Base-by-base conservation (phyloP, 2,797 vertebrate genomes). In the Betta splendens region DNA sequence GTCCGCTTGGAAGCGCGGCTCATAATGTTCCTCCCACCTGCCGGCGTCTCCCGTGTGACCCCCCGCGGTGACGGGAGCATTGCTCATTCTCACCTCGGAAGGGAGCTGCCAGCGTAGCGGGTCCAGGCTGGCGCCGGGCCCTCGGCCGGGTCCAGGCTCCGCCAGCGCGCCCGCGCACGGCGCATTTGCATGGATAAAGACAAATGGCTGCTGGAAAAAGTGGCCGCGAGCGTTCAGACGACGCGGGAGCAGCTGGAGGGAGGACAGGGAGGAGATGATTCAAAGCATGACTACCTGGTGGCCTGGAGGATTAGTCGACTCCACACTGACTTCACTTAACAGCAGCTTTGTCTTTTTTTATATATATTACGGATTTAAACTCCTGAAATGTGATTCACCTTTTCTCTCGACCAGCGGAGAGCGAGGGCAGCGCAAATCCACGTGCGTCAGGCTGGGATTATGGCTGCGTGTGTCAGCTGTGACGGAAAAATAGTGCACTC, bases 71-170 rank as follows among this genome's bases (percentile, higher is more conserved):
- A 51, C 44, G 71, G 65, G 60, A 65, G 70, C 73, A 70, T 63
- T 70, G 52, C 80, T 90, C 85, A 86, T 88, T 85, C 68, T 87
- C 86, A 83, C 84, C 85, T 88, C 84, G 65, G 81, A 85, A 79
- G 83, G 81, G 75, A 80, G 79, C 77, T 54, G 80, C 51, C 59
- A 51, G 61, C 64, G 69, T 20, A 49, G 67, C 29, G 40, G 64
- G 74, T n/a, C 69, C 61, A 20, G 35, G 35, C 75, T 79, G 79
- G 70, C 66, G 21, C 17, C 26, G 48, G 62, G 79, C 86, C 83
- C 83, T 74, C 67, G 55, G 71, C 50, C 62, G 48, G 0, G 15
- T 44, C 13, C 26, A 36, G 46, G 57, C 69, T 72, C 79, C 64
- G 45, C 86, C 77, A 74, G 80, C 80, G 56, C 85, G 60, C 35